phyloP scores from a whole-genome alignment of 2,888 invertebrate genomes.

The Acrocyrtus sp. region DNA sequence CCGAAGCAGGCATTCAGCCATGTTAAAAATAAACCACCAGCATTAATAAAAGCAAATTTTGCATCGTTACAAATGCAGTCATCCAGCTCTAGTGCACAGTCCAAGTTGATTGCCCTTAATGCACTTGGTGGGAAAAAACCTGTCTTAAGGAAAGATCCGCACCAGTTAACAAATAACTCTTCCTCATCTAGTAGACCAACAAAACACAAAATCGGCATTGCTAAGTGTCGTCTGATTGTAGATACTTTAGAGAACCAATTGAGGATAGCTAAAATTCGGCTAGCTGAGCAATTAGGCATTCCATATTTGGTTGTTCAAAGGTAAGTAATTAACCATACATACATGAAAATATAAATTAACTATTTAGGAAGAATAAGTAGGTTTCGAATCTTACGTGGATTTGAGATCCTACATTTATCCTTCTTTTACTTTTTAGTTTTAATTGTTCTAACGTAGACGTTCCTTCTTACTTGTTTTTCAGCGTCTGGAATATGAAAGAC shows the following conservation, averaged over 20 bases:
- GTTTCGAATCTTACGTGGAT: too few species aligned
- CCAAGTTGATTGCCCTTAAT: too few species aligned
- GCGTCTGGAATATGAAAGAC: constrained; percentile 44
- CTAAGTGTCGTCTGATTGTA: constrained; percentile 42
- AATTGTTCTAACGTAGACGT: too few species aligned
- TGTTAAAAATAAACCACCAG: constrained; percentile 20
- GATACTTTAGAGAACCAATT: constrained; percentile 40
- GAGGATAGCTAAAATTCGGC: constrained; percentile 21
- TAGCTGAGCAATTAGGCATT: constrained; percentile 39
- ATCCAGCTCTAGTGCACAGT: too few species aligned
- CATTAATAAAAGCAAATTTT: constrained; percentile 37
- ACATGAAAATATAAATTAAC: neutral
- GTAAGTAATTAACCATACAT: constrained; percentile 22
- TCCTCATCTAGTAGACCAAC: too few species aligned
- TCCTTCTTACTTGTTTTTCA: constrained; percentile 10
- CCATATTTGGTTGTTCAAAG: constrained; percentile 47
- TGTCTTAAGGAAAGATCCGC: constrained; percentile 4
- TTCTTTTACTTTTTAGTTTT: too few species aligned
- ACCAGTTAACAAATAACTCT: neutral
- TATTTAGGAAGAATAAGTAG: neutral
- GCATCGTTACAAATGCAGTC: too few species aligned
- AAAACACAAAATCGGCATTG: constrained; percentile 45
- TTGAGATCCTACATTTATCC: neutral
- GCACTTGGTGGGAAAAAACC: too few species aligned
- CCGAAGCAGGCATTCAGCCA: constrained; percentile 6